Base-by-base conservation (phyloP, 1,140 invertebrate genomes). In the Tyrophagus putrescentiae region DNA sequence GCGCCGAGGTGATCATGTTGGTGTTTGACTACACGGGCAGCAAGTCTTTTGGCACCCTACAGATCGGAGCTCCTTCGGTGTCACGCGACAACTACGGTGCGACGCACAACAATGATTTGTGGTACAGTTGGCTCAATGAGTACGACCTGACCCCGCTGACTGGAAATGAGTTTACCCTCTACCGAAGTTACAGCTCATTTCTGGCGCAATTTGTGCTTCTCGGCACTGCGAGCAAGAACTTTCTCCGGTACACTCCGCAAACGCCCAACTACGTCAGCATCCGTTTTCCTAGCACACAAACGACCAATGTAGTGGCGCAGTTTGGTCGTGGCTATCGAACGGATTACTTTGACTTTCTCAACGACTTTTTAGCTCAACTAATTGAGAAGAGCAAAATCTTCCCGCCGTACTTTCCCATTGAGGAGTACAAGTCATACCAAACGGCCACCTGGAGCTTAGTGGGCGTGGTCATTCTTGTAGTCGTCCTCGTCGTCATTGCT, bases 81-180 rank as follows among this genome's bases (percentile, higher is more conserved):
- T 23, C 45, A 18, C 31, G 45, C 5, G 42, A 58, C 45, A 45
- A 21, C 5, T 64, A 64, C 33, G 60, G 60, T 13, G 41, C 44
- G 18, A 61, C 62, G 4, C 62, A 64, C 34, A 56, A 36, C 28
- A 61, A 64, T 54, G 62, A 64, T 36, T 7, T 62, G 4, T 58
- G 41, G 9, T 57, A 64, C 28, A 7, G 53, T 4, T 50, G 57
- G 4, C 50, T 23, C 6, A 64, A 60, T 21, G 52, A 54, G 16
- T 64, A 61, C 29, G 25, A 25, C 31, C 23, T 18, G 13, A 23
- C 28, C n/a, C 6, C 3, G 13, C 18, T 44, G 9, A 28, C 6
- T 28, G 36, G 39, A n/a, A 57, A 54, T 41, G 57, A 59, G 16
- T 6, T 4, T 29, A 28, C n/a, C n/a, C 7, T 59, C 1, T 9